These are phyloP conservation scores for Natator depressus DNA, from an alignment of 2,113 vertebrate genomes.

Conservation along the genomic window DNA sequence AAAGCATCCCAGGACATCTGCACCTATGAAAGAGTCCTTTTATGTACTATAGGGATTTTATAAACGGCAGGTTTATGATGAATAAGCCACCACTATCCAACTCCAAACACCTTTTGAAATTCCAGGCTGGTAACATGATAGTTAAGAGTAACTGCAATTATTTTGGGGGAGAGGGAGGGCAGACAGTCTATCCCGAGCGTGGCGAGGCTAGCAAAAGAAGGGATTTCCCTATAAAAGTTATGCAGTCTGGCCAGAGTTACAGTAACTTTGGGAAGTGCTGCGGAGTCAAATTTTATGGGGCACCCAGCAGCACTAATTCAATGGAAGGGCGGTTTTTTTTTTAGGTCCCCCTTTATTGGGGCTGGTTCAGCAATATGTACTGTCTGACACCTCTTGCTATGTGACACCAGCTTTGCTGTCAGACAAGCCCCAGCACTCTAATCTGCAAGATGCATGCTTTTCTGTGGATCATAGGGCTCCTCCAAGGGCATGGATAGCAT, in stretches of 20 bases:
- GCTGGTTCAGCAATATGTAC: neutral
- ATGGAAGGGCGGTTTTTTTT: neutral
- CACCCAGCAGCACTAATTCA: neutral
- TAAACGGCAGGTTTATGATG: slow-evolving; percentile 21
- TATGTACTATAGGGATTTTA: slow-evolving; percentile 23
- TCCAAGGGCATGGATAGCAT: neutral
- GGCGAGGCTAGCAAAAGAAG: slow-evolving; percentile 6
- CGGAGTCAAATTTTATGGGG: neutral
- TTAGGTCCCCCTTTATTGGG: neutral
- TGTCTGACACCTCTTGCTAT: neutral
- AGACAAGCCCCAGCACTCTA: neutral
- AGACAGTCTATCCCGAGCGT: slow-evolving; percentile 34
- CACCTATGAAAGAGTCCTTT: neutral
- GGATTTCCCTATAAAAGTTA: slow-evolving; percentile 6
- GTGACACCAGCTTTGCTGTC: neutral
- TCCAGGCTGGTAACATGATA: slow-evolving; percentile 51
- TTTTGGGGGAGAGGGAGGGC: neutral
- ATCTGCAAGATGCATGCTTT: neutral
- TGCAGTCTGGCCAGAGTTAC: neutral
- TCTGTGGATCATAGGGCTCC: neutral
- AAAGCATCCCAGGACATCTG: slow-evolving; percentile 11
- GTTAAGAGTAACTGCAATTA: slow-evolving; percentile 9
- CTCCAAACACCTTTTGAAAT: slow-evolving; percentile 58
- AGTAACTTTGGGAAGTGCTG: neutral
- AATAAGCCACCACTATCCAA: slow-evolving; percentile 37